Evolutionary conservation across 2,888 invertebrate species (phyloP).

Genomic region (Nemoura dubitans): DNA sequence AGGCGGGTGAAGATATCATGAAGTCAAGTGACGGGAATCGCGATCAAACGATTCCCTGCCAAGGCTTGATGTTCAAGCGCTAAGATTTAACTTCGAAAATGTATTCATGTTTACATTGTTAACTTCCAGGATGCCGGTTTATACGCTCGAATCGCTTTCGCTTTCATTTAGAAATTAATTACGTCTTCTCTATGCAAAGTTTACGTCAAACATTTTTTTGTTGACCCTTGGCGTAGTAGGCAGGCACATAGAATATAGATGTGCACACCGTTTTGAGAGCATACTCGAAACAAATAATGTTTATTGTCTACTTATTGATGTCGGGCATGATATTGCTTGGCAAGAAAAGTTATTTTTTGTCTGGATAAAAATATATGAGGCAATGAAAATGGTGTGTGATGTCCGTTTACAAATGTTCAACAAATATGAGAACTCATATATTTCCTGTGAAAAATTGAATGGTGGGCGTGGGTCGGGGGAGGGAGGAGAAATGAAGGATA

Average conservation of each 20-base stretch:
- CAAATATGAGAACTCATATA: not conserved
- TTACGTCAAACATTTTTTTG: not conserved
- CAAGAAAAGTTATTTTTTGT: not conserved
- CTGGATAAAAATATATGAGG: not conserved
- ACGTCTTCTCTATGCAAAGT: slow-evolving; percentile 5
- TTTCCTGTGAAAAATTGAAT: not conserved
- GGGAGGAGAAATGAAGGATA: no score
- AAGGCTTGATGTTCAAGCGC: not conserved
- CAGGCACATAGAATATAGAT: not conserved
- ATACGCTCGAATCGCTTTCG: not conserved
- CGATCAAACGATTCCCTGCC: not conserved
- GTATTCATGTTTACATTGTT: not conserved
- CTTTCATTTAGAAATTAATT: slow-evolving; percentile 7
- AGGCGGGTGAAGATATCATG: no score
- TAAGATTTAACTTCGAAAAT: not conserved
- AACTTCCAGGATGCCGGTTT: not conserved
- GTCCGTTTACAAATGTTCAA: not conserved
- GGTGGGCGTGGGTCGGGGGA: no score
- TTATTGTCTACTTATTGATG: not conserved
- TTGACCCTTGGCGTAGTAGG: not conserved
- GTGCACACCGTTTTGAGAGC: not conserved
- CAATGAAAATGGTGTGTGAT: no score
- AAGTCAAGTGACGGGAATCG: not conserved
- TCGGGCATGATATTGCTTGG: not conserved
- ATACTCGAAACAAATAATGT: not conserved